Conservation (phyloP, 2,113 vertebrate genomes). For the Natator depressus region DNA sequence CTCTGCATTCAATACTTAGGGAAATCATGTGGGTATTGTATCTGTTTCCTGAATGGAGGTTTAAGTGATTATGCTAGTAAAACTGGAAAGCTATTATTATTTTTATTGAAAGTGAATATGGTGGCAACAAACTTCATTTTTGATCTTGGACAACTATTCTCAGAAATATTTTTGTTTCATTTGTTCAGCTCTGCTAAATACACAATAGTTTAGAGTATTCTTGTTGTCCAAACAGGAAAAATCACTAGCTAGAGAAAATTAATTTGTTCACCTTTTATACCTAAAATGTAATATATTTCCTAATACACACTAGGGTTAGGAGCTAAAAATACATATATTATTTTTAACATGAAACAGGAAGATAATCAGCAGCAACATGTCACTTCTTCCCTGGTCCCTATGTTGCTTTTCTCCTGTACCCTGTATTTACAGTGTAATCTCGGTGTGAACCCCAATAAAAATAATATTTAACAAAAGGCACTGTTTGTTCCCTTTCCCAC, state of each 20-base stretch:
- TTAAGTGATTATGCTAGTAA: not conserved
- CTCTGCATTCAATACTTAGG: not conserved
- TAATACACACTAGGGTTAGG: not conserved
- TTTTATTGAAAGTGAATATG: not conserved
- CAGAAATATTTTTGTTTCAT: not conserved
- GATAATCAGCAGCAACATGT: not conserved
- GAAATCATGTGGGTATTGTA: accelerated
- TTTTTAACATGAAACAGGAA: not conserved
- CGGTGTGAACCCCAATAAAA: not conserved
- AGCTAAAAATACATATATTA: not conserved
- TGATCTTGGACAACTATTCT: not conserved
- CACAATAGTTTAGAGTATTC: not conserved
- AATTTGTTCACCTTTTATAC: not conserved
- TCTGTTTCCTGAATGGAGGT: not conserved
- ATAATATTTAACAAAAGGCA: not conserved
- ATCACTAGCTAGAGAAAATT: not conserved
- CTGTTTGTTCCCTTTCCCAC: not conserved
- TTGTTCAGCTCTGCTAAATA: not conserved
- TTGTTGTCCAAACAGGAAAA: not conserved
- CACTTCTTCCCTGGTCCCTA: not conserved
- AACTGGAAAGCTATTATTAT: not conserved
- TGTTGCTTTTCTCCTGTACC: not conserved
- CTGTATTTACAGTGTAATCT: not conserved
- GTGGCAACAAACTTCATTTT: not conserved
- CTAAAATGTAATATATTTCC: not conserved